Evolutionary conservation across 2,797 vertebrate genomes (phyloP).

Genomic region (Urocyon cinereoargenteus): DNA sequence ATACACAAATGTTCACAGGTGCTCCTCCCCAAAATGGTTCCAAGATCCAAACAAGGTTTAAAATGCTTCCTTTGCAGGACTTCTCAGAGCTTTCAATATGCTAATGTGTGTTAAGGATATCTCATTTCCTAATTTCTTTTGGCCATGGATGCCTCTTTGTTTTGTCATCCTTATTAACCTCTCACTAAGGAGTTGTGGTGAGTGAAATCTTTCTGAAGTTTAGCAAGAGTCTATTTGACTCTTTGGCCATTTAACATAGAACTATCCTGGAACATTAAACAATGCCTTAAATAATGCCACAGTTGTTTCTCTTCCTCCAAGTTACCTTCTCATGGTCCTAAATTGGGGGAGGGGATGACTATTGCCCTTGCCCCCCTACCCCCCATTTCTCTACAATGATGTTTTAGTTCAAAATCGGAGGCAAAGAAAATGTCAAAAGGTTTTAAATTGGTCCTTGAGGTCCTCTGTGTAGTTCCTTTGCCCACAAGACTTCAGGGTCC

Average conservation of each 20-base stretch:
- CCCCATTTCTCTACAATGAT: not conserved
- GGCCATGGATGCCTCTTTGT: not conserved
- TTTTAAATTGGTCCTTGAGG: not conserved
- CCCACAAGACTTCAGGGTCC: not conserved
- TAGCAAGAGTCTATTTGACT: not conserved
- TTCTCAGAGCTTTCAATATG: not conserved
- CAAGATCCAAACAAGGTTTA: not conserved
- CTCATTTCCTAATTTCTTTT: not conserved
- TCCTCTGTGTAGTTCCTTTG: not conserved
- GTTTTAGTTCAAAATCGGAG: conserved; percentile 48
- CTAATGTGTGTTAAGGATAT: not conserved
- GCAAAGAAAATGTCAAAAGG: conserved; percentile 1
- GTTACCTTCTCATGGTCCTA: not conserved
- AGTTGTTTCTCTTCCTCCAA: not conserved
- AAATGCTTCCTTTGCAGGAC: conserved; percentile 7
- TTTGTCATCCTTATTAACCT: not conserved
- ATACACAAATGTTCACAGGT: not conserved
- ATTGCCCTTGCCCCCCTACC: not conserved
- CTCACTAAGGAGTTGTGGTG: not conserved
- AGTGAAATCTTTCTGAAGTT: not conserved
- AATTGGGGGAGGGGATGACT: not conserved
- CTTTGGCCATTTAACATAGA: not conserved
- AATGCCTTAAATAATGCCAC: not conserved
- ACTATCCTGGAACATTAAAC: not conserved
- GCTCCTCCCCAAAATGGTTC: not conserved